Evolutionary conservation across 2,113 vertebrate genomes (phyloP).

Genomic region (Strigops habroptila): DNA sequence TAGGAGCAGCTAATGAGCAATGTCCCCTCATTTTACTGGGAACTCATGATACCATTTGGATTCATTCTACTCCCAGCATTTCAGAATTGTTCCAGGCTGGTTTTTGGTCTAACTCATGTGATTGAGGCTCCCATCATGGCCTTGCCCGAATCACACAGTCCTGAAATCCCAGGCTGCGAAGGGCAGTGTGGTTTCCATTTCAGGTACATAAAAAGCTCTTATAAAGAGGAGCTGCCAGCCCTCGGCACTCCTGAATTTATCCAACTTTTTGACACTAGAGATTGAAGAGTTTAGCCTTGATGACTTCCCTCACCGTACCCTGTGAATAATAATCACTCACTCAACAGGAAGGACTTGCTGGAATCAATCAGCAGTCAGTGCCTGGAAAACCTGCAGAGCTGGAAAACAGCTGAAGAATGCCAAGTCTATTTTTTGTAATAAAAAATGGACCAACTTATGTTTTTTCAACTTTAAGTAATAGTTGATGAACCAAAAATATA

Average conservation of each 20-base stretch:
- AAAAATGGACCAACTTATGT: background rate
- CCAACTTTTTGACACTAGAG: background rate
- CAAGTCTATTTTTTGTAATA: background rate
- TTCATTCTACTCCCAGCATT: background rate
- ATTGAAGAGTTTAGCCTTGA: background rate
- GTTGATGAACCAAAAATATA: background rate
- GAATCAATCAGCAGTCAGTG: background rate
- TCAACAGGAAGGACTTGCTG: background rate
- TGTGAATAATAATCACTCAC: background rate
- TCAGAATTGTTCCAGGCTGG: no score
- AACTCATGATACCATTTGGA: background rate
- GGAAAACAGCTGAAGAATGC: background rate
- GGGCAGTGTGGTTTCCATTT: background rate
- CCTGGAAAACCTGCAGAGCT: background rate
- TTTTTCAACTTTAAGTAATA: background rate
- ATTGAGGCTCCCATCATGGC: background rate
- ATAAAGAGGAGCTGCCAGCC: background rate
- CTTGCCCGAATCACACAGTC: background rate
- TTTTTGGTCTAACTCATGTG: no score
- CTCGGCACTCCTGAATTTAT: background rate
- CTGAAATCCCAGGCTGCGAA: background rate
- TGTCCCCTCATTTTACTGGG: background rate
- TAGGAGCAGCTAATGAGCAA: no score
- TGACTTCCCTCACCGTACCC: background rate
- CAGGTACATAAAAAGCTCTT: background rate